A percentile compares a stretch with the other conserved stretches of the same genome.
Conservation (phyloP, 2,888 invertebrate genomes). For the Magallana nippona region DNA sequence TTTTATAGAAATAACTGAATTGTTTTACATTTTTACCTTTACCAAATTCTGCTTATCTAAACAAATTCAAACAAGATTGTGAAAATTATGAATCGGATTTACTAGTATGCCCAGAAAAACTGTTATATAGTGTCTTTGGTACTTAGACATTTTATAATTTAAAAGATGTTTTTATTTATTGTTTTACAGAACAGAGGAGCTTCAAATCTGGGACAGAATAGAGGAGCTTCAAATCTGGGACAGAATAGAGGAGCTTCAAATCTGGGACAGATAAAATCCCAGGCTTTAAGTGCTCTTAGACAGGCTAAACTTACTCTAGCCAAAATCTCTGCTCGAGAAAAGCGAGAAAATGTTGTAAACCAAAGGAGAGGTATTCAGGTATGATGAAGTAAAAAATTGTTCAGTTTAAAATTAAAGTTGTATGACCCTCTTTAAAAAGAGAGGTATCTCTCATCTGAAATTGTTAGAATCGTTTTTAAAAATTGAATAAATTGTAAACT, state of each 20-base stretch:
- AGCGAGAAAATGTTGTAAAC: constrained; percentile 25
- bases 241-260: not conserved
- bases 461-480: too few relatives aligned
- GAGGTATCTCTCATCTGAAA: too few relatives aligned
- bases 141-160: not conserved
- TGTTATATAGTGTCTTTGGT: not conserved
- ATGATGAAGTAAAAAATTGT: not conserved
- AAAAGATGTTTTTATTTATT: not conserved
- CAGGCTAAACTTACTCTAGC: constrained; percentile 34
- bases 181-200: not conserved
- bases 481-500: not conserved
- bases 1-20: too few relatives aligned
- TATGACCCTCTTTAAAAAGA: too few relatives aligned
- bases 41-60: too few relatives aligned
- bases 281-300: constrained; percentile 37
- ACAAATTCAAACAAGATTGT: too few relatives aligned
- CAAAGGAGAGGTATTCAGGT: constrained; percentile 42
- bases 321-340: constrained; percentile 13
- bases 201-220: constrained; percentile 20
- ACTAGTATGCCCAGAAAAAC: too few relatives aligned
- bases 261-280: constrained; percentile 25
- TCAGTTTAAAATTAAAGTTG: not conserved
- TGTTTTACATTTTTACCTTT: too few relatives aligned
- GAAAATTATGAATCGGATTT: too few relatives aligned
- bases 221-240: not conserved